A percentile compares a stretch with the other conserved stretches of the same genome.
Evolutionary conservation across 2,113 vertebrate species (phyloP).

Genomic region (Cranoglanis bouderius): DNA sequence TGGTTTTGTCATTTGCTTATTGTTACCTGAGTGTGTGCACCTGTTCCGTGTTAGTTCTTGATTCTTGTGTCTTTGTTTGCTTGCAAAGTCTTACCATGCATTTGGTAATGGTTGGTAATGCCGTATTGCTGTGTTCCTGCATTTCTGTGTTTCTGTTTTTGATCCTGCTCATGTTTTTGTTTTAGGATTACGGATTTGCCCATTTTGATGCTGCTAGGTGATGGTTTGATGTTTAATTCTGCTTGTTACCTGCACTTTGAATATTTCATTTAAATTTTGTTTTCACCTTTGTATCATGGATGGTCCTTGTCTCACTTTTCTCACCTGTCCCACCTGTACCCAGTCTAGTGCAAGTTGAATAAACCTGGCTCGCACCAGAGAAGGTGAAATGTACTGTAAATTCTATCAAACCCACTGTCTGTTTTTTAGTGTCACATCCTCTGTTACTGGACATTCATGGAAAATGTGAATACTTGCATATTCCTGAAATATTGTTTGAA

Average conservation of each 20-base stretch:
- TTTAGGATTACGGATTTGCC: neutral
- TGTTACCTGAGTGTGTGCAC: neutral
- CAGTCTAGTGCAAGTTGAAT: neutral
- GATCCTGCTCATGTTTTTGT: neutral
- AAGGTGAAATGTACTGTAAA: neutral
- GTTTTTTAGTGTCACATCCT: neutral
- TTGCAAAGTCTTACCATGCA: neutral
- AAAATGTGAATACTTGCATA: neutral
- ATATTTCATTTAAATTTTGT: neutral
- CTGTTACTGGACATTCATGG: neutral
- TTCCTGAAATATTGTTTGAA: neutral
- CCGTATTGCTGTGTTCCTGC: neutral
- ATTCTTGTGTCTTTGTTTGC: neutral
- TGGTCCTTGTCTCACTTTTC: neutral
- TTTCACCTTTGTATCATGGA: neutral
- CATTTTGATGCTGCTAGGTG: neutral
- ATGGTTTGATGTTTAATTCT: neutral
- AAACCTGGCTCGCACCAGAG: neutral
- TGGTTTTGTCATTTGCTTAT: neutral
- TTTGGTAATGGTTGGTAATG: neutral
- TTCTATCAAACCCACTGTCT: neutral
- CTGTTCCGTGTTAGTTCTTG: neutral
- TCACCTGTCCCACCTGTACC: neutral
- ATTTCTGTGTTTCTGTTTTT: neutral
- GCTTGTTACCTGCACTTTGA: neutral